These are phyloP conservation scores for Geodia barretti DNA, from an alignment of 37 sponge, comb jelly and placozoan genomes.

Conservation along the genomic window DNA sequence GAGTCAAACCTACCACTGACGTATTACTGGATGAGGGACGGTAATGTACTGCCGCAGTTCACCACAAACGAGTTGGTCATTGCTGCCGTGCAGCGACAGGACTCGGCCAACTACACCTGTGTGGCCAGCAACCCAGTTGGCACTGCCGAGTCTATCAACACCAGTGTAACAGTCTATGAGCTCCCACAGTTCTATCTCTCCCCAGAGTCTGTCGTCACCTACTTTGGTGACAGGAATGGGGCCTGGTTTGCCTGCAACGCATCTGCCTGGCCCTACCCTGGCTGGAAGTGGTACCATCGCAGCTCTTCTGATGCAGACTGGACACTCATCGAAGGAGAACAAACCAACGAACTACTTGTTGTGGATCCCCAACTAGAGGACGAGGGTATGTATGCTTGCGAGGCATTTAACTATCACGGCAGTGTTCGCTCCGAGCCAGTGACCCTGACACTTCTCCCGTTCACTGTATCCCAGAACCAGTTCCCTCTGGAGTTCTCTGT, in stretches of 20 bases:
- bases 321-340: conserved; percentile 7
- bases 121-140: conserved; percentile 24
- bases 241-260: conserved; percentile 39
- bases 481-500: neutral
- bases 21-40: conserved; percentile 33
- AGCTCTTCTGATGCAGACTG: neutral
- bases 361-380: conserved; percentile 10
- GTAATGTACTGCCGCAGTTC: conserved; percentile 8
- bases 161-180: conserved; percentile 20
- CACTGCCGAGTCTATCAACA: neutral
- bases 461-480: conserved; percentile 1
- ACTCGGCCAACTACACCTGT: conserved; percentile 33
- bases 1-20: neutral
- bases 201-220: conserved; percentile 1
- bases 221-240: conserved; percentile 29
- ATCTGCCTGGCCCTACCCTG: conserved; percentile 19
- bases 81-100: neutral
- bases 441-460: conserved; percentile 18
- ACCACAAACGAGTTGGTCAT: neutral
- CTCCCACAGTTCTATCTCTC: conserved; percentile 9
- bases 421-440: conserved; percentile 15
- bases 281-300: conserved; percentile 37
- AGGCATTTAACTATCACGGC: conserved; percentile 15
- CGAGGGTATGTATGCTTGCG: conserved; percentile 37
- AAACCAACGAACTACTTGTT: conserved; percentile 18